Conservation (phyloP, 2,797 vertebrate genomes). For the Enteromius treurensis region DNA sequence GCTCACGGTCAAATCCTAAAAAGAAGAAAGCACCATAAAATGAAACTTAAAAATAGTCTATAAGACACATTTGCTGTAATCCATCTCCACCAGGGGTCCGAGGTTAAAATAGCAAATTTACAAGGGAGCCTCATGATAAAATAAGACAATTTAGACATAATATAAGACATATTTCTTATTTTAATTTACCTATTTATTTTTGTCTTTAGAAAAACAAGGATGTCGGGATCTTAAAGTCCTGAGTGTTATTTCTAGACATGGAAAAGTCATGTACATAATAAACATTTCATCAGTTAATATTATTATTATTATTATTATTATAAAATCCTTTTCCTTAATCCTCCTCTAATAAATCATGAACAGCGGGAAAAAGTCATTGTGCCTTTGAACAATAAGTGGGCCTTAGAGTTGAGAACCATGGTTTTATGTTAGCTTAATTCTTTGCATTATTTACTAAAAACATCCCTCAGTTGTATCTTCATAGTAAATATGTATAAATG, state of each 20-base stretch:
- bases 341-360: neutral
- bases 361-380: neutral
- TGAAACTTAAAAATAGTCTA: neutral
- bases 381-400: neutral
- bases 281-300: neutral
- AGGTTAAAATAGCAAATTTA: neutral
- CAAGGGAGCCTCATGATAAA: neutral
- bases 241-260: neutral
- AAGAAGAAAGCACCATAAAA: neutral
- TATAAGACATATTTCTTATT: neutral
- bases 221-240: neutral
- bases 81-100: neutral
- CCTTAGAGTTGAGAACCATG: neutral
- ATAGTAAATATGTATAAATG: neutral
- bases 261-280: neutral
- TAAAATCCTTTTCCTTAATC: neutral
- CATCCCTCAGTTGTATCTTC: neutral
- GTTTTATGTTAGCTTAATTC: conserved; percentile 7
- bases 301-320: neutral
- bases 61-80: neutral
- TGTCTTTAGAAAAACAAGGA: neutral
- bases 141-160: neutral
- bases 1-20: neutral
- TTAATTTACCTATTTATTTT: neutral
- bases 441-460: conserved; percentile 3